phyloP scores from a whole-genome alignment of 35 echinoderm and acorn worm species.

The Acanthaster planci region DNA sequence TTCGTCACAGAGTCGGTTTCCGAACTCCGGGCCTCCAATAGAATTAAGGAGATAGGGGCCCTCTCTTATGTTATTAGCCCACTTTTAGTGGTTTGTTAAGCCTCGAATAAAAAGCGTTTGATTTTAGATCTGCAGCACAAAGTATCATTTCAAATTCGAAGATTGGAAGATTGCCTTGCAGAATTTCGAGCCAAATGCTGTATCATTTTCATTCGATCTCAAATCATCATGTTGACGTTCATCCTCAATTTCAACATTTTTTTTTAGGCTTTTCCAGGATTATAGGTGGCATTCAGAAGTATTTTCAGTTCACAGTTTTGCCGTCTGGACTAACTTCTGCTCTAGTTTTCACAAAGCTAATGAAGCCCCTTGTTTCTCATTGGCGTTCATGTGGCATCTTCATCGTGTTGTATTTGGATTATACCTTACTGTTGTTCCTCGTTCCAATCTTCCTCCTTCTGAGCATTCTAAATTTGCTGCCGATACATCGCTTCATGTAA shows the following conservation, averaged over 20 bases:
- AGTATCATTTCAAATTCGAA: conserved; percentile 23
- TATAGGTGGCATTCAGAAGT: neutral
- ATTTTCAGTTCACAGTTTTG: conserved; percentile 29
- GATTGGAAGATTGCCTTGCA: conserved; percentile 15
- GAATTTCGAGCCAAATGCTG: neutral
- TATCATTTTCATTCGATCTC: conserved; percentile 25
- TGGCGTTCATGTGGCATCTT: conserved; percentile 8
- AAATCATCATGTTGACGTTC: conserved; percentile 34
- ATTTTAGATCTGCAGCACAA: conserved; percentile 5
- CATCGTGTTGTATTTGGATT: conserved; percentile 11
- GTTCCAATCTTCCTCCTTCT: neutral
- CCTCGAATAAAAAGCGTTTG: neutral
- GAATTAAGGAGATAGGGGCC: neutral
- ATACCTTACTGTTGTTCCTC: neutral
- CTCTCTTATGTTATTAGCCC: neutral
- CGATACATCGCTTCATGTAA: neutral
- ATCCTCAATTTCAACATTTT: neutral
- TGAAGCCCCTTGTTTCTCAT: conserved; percentile 19
- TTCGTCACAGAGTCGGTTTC: neutral
- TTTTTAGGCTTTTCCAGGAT: conserved; percentile 22
- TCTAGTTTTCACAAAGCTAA: conserved; percentile 18
- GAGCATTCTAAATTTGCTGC: neutral
- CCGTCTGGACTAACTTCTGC: conserved; percentile 33
- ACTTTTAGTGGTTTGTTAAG: neutral
- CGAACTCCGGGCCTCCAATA: neutral